phyloP scores from a whole-genome alignment of 2,797 vertebrate species.

The Enteromius thamalakanensis region DNA sequence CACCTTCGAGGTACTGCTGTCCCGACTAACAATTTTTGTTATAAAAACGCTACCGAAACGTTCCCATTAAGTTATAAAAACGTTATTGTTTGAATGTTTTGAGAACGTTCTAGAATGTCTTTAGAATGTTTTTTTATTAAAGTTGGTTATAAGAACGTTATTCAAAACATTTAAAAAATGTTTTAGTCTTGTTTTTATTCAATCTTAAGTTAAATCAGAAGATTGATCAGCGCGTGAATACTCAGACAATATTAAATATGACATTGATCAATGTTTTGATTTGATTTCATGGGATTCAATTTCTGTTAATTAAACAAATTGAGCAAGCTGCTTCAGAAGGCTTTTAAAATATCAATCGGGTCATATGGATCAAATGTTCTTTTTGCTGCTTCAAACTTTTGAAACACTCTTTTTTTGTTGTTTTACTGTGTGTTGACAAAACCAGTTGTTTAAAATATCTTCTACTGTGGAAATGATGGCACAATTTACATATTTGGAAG shows the following conservation, averaged over 20 bases:
- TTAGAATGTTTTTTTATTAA: too few relatives aligned
- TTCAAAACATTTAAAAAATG: too few relatives aligned
- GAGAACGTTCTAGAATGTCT: too few relatives aligned
- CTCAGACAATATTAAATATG: neutral
- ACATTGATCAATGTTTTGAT: conserved; percentile 14
- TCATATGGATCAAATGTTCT: neutral
- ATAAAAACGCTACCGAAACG: too few relatives aligned
- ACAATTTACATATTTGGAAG: neutral
- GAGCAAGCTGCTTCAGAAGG: neutral
- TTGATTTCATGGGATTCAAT: neutral
- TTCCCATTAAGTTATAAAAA: too few relatives aligned
- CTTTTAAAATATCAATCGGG: neutral
- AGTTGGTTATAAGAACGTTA: too few relatives aligned
- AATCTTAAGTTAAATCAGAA: conserved; percentile 4
- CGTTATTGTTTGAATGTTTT: too few relatives aligned
- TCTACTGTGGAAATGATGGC: neutral
- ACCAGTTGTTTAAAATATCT: neutral
- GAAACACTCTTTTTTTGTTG: neutral
- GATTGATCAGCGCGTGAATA: neutral
- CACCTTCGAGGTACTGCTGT: neutral
- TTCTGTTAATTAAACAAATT: neutral
- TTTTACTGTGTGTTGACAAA: neutral
- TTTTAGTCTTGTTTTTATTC: neutral
- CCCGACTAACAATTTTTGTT: too few relatives aligned
- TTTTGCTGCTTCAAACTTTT: neutral